phyloP scores from a whole-genome alignment of 2,113 vertebrate genomes.

The Chaetops frenatus region DNA sequence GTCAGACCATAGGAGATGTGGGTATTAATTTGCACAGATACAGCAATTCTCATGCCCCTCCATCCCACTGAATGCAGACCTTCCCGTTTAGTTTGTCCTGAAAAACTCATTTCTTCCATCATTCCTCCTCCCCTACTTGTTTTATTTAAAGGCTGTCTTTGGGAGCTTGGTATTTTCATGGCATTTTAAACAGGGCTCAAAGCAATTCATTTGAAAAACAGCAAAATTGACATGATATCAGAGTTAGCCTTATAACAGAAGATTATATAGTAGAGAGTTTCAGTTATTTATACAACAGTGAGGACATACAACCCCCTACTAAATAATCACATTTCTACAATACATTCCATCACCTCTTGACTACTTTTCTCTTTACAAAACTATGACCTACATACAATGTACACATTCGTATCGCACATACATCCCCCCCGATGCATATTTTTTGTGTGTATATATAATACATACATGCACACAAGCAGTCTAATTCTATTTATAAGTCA shows the following conservation, averaged over 20 bases:
- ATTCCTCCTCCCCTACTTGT: background rate
- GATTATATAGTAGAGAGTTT: conserved; percentile 69
- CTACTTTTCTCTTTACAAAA: conserved; percentile 69
- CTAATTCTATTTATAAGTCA: conserved; percentile 79
- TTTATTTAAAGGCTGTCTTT: conserved; percentile 66
- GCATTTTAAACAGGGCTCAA: conserved; percentile 66
- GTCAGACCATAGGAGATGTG: background rate
- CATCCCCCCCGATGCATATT: conserved; percentile 71
- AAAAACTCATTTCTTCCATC: background rate
- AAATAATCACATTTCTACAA: conserved; percentile 72
- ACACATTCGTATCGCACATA: conserved; percentile 73
- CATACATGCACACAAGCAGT: conserved; percentile 75
- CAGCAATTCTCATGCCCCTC: conserved; percentile 35
- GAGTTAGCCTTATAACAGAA: conserved; percentile 75
- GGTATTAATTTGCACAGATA: conserved; percentile 36
- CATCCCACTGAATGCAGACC: conserved; percentile 14
- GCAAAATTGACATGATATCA: conserved; percentile 72
- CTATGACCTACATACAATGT: conserved; percentile 67
- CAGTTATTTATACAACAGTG: conserved; percentile 66
- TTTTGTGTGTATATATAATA: conserved; percentile 77
- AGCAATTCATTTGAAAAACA: conserved; percentile 52
- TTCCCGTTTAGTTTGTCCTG: conserved; percentile 2
- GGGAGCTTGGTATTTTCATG: conserved; percentile 66
- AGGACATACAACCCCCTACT: conserved; percentile 69
- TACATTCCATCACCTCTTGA: conserved; percentile 69